These are phyloP conservation scores for Pseudois nayaur DNA, from an alignment of 2,113 vertebrate genomes.

Conservation along the genomic window DNA sequence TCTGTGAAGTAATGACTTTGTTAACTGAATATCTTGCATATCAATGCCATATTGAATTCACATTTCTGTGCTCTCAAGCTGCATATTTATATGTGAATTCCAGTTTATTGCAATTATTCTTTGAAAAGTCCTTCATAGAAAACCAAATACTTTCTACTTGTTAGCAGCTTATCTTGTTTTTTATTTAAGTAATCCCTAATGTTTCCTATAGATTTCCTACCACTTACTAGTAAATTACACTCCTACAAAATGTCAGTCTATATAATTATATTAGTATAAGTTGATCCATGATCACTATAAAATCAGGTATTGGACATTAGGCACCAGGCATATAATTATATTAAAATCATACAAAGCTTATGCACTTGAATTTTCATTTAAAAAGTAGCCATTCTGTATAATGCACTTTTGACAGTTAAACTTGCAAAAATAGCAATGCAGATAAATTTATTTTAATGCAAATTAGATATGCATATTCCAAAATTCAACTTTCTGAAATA, in stretches of 20 bases:
- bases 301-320: not conserved
- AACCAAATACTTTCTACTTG: not conserved
- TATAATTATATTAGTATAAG: not conserved
- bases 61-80: not conserved
- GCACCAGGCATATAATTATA: not conserved
- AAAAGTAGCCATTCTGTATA: not conserved
- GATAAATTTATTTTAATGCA: conserved; percentile 51
- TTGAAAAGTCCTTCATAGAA: not conserved
- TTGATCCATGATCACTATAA: not conserved
- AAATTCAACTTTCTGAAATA: conserved; percentile 7
- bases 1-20: not conserved
- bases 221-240: not conserved
- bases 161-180: not conserved
- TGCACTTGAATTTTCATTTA: conserved; percentile 35
- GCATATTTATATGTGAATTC: not conserved
- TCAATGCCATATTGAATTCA: not conserved
- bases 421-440: conserved; percentile 42
- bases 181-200: not conserved
- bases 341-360: conserved; percentile 36
- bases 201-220: not conserved
- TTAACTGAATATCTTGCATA: not conserved
- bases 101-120: not conserved
- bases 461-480: conserved; percentile 38
- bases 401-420: conserved; percentile 39
- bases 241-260: not conserved